Evolutionary conservation across 2,113 vertebrate genomes (phyloP), one percentile per base, ranked within the genome.

Genomic region (Microcebus ravelobensis): DNA sequence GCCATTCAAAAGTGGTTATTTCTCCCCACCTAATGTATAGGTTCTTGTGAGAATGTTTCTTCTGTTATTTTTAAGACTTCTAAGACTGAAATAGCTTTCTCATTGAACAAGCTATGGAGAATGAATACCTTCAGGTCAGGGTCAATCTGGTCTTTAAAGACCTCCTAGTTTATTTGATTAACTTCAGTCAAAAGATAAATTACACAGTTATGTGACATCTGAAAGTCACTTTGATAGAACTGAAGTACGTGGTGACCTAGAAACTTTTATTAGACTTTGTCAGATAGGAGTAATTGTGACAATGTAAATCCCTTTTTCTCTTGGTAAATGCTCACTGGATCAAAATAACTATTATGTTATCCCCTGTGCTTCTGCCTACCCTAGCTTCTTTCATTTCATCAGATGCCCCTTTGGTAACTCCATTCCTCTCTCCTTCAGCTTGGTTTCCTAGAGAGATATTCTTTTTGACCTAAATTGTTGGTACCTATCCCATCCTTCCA

Each of bases 201-300:
- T 93, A 89, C 86, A 96, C 83, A 96, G 97, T 81, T 97, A 91
- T 68, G 86, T 81, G 87, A 93, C 96, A 95, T 87, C 65, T 81
- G 36, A 96, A 97, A 96, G 86, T 91, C 79, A 94, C 65, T 95
- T 94, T 95, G 90, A 90, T 91, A 83, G 95, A 97, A 79, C 73
- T 81, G 39, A 65, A 74, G 52, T 92, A 79, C 1, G 14, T 50
- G 73, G 71, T 93, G 96, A 96, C 97, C 95, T 85, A 97, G 94
- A 98, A 96, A 98, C 81, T 86, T 97, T 96, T 90, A 93, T 96
- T 92, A 93, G 95, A 96, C 91, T 85, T 96, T 95, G 89, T 96
- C 80, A 90, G 79, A 76, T 27, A 88, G 63, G 71, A 80, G 90
- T 67, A 82, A 92, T 52, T 48, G 65, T 94, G 39, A 96, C 93